Evolutionary conservation across 2,113 vertebrate species (phyloP).

Genomic region (Uropsilus gracilis): DNA sequence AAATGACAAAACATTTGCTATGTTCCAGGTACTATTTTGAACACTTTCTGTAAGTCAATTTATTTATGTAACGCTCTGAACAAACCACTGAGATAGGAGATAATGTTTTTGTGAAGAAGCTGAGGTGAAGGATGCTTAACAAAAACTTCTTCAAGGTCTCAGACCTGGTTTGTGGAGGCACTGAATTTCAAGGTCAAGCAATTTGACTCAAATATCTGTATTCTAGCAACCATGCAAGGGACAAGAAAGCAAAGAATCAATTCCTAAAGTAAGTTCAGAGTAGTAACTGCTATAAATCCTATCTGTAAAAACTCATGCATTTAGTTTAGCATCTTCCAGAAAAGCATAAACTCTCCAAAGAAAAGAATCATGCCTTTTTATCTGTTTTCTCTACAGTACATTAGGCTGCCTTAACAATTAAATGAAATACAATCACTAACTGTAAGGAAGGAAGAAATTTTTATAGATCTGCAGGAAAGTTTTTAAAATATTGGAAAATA

Average conservation of each 20-base stretch:
- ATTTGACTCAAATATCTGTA: neutral
- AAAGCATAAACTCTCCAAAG: neutral
- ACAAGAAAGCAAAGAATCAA: neutral
- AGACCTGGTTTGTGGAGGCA: neutral
- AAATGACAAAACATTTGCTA: neutral
- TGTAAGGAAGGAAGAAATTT: neutral
- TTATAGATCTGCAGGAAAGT: neutral
- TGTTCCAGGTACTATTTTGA: neutral
- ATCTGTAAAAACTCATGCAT: neutral
- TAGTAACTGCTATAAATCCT: neutral
- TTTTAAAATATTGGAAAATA: neutral
- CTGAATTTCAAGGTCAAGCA: neutral
- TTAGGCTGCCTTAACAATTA: neutral
- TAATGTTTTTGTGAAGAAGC: neutral
- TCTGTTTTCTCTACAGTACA: neutral
- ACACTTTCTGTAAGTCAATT: neutral
- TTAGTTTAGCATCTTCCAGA: neutral
- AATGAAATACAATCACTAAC: neutral
- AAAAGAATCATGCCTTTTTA: neutral
- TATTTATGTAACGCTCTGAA: neutral
- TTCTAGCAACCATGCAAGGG: neutral
- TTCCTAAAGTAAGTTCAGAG: neutral
- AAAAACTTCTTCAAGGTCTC: neutral
- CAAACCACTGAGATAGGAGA: neutral
- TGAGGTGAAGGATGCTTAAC: neutral